These are phyloP conservation scores for Melipona quadrifasciata DNA, from an alignment of 1,140 invertebrate species.

Conservation along the genomic window DNA sequence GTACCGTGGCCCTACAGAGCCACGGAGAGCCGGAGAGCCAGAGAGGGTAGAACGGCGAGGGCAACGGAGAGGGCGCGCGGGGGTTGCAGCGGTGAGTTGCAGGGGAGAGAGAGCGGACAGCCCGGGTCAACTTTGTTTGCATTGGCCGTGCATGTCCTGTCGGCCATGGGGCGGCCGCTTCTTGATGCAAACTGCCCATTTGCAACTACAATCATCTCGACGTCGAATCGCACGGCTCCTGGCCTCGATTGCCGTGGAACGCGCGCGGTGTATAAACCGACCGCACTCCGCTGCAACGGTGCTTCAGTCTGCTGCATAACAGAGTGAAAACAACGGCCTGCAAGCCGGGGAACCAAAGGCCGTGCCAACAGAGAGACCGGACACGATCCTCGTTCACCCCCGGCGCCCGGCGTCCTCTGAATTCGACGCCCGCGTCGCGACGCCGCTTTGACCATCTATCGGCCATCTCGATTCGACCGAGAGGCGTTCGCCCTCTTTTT, in stretches of 20 bases:
- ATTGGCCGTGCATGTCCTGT: slow-evolving; percentile 76
- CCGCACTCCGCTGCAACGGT: slow-evolving; percentile 72
- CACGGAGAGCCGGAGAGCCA: slow-evolving; percentile 17
- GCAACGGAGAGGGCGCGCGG: slow-evolving; percentile 14
- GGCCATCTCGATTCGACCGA: slow-evolving; percentile 29
- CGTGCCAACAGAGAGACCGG: slow-evolving; percentile 67
- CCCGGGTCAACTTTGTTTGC: slow-evolving; percentile 79
- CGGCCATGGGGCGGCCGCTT: slow-evolving; percentile 69
- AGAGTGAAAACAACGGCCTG: slow-evolving; percentile 77
- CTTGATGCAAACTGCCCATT: slow-evolving; percentile 81
- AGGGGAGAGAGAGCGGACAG: slow-evolving; percentile 61
- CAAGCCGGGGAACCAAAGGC: slow-evolving; percentile 73
- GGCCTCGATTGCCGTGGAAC: slow-evolving; percentile 64
- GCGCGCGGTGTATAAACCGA: slow-evolving; percentile 76
- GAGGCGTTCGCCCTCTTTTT: slow-evolving; percentile 30
- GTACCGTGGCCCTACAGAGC: slow-evolving; percentile 65
- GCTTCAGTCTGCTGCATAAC: slow-evolving; percentile 76
- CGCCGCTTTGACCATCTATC: slow-evolving; percentile 33
- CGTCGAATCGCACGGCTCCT: slow-evolving; percentile 71
- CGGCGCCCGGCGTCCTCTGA: slow-evolving; percentile 52
- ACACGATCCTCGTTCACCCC: slow-evolving; percentile 58
- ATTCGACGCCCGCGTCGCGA: slow-evolving; percentile 49
- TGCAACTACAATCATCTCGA: slow-evolving; percentile 81
- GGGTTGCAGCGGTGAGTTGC: slow-evolving; percentile 30
- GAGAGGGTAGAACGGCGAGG: slow-evolving; percentile 46